Percentiles rank a stretch among this genome's conserved stretches.
These are phyloP conservation scores for Sylvilagus floridanus DNA, from an alignment of 2,797 vertebrate genomes.

Conservation along the genomic window DNA sequence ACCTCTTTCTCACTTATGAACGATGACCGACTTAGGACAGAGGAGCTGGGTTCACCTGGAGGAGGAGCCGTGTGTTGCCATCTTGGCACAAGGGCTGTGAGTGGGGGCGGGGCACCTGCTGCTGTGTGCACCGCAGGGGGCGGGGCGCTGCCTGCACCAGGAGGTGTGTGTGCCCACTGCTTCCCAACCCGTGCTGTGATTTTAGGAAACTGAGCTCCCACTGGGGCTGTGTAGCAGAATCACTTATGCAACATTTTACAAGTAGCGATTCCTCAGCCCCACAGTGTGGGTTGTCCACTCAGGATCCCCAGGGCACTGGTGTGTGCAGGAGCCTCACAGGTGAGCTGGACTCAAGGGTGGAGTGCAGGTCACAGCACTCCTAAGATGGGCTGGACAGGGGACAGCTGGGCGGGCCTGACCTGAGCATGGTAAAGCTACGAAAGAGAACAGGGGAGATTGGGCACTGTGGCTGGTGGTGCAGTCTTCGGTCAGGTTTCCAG, in stretches of 20 bases:
- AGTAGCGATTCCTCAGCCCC: neutral
- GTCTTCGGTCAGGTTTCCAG: neutral
- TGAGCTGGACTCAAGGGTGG: neutral
- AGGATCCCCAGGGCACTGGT: neutral
- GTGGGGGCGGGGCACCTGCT: neutral
- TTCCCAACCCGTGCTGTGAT: neutral
- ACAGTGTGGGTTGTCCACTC: neutral
- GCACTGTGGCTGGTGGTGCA: neutral
- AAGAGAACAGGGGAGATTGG: neutral
- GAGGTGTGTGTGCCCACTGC: neutral
- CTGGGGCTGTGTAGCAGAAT: neutral
- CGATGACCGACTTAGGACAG: neutral
- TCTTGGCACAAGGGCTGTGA: too few relatives aligned
- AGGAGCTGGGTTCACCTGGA: neutral
- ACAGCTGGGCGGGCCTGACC: neutral
- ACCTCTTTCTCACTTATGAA: neutral
- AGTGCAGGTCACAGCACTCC: too few relatives aligned
- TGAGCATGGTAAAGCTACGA: neutral
- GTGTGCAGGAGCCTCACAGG: neutral
- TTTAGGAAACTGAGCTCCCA: neutral
- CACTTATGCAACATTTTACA: neutral
- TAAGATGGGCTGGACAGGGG: neutral
- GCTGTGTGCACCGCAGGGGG: too few relatives aligned
- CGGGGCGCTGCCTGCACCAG: neutral
- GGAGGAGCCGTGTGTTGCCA: neutral